Percentiles rank a stretch among this genome's conserved stretches.
These are phyloP conservation scores for Apus apus DNA, from an alignment of 2,113 vertebrate genomes.

Conservation along the genomic window DNA sequence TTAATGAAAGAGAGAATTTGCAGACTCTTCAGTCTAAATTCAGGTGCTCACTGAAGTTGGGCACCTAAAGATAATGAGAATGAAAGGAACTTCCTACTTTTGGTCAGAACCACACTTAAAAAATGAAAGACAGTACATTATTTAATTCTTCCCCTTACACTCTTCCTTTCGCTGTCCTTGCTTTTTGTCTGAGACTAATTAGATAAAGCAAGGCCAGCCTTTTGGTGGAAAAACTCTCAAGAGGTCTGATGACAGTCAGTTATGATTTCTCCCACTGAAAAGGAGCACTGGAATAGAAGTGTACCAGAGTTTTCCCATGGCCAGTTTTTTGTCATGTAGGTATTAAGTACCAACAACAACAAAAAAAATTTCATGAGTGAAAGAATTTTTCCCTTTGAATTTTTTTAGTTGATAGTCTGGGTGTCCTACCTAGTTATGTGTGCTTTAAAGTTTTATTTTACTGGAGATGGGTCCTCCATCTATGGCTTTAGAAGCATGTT, in stretches of 20 bases:
- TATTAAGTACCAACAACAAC: background rate
- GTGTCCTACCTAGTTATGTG: background rate
- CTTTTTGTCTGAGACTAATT: background rate
- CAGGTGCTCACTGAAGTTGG: background rate
- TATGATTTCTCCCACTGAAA: background rate
- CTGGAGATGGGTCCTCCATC: background rate
- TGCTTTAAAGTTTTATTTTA: background rate
- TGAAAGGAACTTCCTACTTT: background rate
- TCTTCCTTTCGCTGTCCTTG: background rate
- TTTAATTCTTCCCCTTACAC: background rate
- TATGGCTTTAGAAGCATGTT: background rate
- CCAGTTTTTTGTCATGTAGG: background rate
- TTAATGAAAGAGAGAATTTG: background rate
- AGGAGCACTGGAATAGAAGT: background rate
- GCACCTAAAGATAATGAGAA: background rate
- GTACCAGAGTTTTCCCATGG: background rate
- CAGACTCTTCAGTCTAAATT: background rate
- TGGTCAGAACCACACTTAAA: background rate
- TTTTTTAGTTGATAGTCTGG: background rate
- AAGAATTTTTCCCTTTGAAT: background rate
- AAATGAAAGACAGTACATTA: background rate
- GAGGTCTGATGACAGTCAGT: background rate
- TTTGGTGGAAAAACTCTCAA: background rate
- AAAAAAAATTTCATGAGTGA: background rate
- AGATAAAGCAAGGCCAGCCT: background rate